phyloP scores from a whole-genome alignment of 2,797 vertebrate species.

The Takifugu ocellatus region DNA sequence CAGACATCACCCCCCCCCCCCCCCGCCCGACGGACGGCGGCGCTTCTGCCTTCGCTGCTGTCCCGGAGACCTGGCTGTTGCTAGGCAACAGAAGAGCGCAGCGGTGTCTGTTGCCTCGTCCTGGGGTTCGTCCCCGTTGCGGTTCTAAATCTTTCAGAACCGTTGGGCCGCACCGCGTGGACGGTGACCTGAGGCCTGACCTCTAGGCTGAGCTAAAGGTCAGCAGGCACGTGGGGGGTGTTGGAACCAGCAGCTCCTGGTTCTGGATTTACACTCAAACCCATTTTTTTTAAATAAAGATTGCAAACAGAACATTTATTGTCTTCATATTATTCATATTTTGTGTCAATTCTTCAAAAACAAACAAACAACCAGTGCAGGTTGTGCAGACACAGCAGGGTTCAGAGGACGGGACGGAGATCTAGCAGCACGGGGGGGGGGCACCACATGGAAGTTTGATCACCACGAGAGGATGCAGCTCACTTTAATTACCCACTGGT shows the following conservation, averaged over 20 bases:
- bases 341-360: too few relatives aligned
- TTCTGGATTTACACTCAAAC: too few relatives aligned
- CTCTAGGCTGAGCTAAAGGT: neutral
- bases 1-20: neutral
- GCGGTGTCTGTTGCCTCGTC: neutral
- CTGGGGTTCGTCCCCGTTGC: neutral
- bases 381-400: too few relatives aligned
- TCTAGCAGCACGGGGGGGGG: neutral
- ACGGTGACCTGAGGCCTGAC: neutral
- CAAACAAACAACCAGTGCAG: too few relatives aligned
- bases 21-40: neutral
- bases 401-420: neutral
- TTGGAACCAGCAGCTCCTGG: too few relatives aligned
- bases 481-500: neutral
- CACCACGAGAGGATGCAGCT: too few relatives aligned
- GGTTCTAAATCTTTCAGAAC: neutral
- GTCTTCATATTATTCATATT: too few relatives aligned
- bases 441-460: too few relatives aligned
- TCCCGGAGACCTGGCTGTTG: slow-evolving; percentile 40
- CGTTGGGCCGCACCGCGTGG: neutral
- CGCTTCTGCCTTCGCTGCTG: neutral
- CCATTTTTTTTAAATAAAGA: too few relatives aligned
- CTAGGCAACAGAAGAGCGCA: slow-evolving; percentile 29
- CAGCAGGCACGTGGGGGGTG: too few relatives aligned
- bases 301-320: too few relatives aligned